These are phyloP conservation scores for Zaprionus capensis DNA, from an alignment of 1,140 invertebrate species.

Conservation along the genomic window DNA sequence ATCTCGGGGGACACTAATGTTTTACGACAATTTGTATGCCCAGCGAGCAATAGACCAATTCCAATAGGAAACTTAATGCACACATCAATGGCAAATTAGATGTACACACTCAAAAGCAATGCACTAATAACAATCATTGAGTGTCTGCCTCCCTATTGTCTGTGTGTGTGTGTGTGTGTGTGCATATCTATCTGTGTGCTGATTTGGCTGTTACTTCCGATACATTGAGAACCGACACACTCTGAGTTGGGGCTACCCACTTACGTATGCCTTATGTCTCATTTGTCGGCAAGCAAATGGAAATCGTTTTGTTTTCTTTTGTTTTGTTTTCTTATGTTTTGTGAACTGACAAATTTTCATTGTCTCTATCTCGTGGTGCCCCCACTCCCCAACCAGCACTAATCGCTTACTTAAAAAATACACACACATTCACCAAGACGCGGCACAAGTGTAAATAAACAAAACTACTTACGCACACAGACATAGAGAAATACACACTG, in stretches of 20 bases:
- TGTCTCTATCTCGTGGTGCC: slow-evolving; percentile 42
- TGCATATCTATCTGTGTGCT: slow-evolving; percentile 46
- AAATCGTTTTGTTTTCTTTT: slow-evolving; percentile 74
- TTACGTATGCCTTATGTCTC: slow-evolving; percentile 67
- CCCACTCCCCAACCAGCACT: slow-evolving; percentile 39
- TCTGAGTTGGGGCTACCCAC: slow-evolving; percentile 38
- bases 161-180: slow-evolving; percentile 12
- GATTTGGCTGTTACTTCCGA: slow-evolving; percentile 77
- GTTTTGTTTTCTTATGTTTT: slow-evolving; percentile 65
- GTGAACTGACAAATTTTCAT: slow-evolving; percentile 80
- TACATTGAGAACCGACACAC: slow-evolving; percentile 57
- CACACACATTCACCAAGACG: slow-evolving; percentile 25
- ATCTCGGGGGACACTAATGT: slow-evolving; percentile 81
- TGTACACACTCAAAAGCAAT: slow-evolving; percentile 72
- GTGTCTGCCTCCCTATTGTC: slow-evolving; percentile 27
- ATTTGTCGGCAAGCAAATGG: slow-evolving; percentile 72
- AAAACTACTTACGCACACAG: slow-evolving; percentile 39
- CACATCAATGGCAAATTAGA: slow-evolving; percentile 82
- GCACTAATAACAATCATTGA: slow-evolving; percentile 81
- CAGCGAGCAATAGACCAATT: slow-evolving; percentile 45
- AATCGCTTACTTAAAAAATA: slow-evolving; percentile 74
- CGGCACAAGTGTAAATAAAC: slow-evolving; percentile 49
- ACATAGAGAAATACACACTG: background rate
- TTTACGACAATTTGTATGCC: slow-evolving; percentile 77
- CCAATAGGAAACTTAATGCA: slow-evolving; percentile 71